Percentiles rank a stretch among this genome's conserved stretches.
Conservation (phyloP, 2,888 invertebrate species). For the Balanococcus diminutus region DNA sequence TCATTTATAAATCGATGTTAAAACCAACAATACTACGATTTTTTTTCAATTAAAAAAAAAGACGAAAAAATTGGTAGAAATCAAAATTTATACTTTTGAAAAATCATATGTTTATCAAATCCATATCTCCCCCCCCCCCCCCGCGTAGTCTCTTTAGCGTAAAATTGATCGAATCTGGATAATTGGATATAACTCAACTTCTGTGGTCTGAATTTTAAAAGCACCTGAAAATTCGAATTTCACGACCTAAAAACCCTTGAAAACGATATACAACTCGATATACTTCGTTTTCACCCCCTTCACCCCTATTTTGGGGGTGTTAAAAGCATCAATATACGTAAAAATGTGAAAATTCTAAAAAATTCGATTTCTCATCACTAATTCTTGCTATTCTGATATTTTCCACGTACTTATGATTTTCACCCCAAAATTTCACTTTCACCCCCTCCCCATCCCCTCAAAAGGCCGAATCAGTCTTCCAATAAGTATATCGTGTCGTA, state of each 20-base stretch:
- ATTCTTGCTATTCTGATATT: background rate
- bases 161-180: background rate
- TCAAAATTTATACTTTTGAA: too few relatives aligned
- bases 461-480: background rate
- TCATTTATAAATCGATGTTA: too few relatives aligned
- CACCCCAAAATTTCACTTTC: background rate
- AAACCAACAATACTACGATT: too few relatives aligned
- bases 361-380: background rate
- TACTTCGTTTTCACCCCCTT: background rate
- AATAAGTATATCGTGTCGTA: background rate
- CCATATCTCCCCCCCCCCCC: too few relatives aligned
- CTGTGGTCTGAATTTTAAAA: background rate
- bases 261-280: slow-evolving; percentile 21
- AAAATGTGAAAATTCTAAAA: background rate
- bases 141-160: too few relatives aligned
- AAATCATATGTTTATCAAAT: too few relatives aligned
- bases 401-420: background rate
- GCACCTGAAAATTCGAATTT: background rate
- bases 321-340: background rate
- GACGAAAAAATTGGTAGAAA: too few relatives aligned
- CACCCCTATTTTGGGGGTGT: background rate
- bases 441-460: background rate
- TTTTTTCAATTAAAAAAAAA: too few relatives aligned
- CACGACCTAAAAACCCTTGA: background rate
- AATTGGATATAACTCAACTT: background rate